Evolutionary conservation across 2,113 vertebrate species (phyloP).

Genomic region (Pangasianodon gigas): DNA sequence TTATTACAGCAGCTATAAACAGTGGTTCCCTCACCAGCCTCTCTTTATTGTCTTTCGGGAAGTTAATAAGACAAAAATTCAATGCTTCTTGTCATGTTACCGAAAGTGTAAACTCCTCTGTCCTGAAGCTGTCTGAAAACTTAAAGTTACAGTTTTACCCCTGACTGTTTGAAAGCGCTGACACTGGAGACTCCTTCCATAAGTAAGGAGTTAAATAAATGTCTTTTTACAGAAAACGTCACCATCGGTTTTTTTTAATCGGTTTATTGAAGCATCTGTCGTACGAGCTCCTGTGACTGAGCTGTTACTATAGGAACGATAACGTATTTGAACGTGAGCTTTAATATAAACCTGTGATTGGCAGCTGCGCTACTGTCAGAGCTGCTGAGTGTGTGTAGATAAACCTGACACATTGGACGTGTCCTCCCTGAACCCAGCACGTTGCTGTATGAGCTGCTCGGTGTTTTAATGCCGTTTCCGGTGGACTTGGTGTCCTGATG

Average conservation of each 20-base stretch:
- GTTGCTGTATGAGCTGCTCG: conserved; percentile 7
- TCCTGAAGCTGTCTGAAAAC: neutral
- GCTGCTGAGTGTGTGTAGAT: neutral
- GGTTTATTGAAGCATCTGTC: neutral
- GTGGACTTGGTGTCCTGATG: conserved; percentile 70
- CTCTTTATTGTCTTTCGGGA: neutral
- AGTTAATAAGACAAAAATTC: neutral
- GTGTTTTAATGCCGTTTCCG: conserved; percentile 61
- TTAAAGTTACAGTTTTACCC: neutral
- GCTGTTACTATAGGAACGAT: neutral
- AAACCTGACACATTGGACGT: neutral
- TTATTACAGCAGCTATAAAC: neutral
- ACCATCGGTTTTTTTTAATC: no score
- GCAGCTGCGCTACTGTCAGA: neutral
- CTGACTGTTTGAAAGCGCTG: neutral
- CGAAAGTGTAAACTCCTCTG: neutral
- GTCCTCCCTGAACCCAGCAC: neutral
- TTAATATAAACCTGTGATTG: neutral
- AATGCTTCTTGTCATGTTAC: neutral
- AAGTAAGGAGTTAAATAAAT: neutral
- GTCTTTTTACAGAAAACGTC: neutral
- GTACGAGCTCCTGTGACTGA: neutral
- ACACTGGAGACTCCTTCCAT: neutral
- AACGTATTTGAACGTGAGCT: neutral
- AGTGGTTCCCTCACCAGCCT: neutral